Conservation (phyloP, 92 coral and sea anemone species). For the Pocillopora meandrina region DNA sequence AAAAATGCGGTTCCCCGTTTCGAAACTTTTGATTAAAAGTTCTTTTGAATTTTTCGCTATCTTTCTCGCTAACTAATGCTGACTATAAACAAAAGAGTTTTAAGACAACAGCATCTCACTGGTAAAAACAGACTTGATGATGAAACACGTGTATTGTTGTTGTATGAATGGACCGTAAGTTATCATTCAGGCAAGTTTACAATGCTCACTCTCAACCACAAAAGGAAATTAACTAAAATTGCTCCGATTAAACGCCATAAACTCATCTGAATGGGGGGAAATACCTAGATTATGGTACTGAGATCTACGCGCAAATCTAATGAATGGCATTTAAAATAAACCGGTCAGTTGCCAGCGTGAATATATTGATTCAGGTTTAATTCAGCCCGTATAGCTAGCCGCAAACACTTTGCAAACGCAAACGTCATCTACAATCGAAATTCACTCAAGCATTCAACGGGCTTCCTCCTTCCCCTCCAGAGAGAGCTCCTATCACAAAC, state of each 20-base stretch:
- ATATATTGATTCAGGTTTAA: constrained; percentile 3
- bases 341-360: neutral
- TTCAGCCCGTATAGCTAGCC: constrained; percentile 13
- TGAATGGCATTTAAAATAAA: neutral
- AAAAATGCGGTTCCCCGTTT: neutral
- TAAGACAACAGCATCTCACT: neutral
- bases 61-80: neutral
- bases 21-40: neutral
- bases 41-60: neutral
- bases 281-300: neutral
- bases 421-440: constrained; percentile 13
- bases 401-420: constrained; percentile 17
- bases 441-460: constrained; percentile 10
- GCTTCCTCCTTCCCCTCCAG: constrained; percentile 2
- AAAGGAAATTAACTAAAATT: constrained; percentile 34
- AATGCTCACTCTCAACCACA: constrained; percentile 17
- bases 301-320: neutral
- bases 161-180: constrained; percentile 31
- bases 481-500: constrained; percentile 3
- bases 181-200: constrained; percentile 27
- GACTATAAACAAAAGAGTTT: constrained; percentile 10
- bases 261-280: constrained; percentile 1
- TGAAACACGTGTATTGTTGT: constrained; percentile 17
- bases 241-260: constrained; percentile 12
- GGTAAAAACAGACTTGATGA: neutral